Conservation (phyloP, 1,140 invertebrate species). For the Zaprionus capensis region DNA sequence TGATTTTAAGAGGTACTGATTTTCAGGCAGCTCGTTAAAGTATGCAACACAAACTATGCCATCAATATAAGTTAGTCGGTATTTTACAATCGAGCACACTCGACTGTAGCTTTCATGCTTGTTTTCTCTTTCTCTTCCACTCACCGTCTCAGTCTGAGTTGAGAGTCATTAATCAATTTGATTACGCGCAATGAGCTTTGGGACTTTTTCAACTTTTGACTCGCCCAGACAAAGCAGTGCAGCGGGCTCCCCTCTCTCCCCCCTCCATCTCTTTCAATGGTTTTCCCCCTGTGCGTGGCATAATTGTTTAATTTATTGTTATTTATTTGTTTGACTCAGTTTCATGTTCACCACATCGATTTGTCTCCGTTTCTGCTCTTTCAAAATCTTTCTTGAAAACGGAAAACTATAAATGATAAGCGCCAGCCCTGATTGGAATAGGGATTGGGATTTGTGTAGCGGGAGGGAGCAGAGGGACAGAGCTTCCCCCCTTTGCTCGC, state of each 20-base stretch:
- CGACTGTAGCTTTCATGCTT: too few relatives aligned
- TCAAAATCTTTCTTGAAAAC: conserved; percentile 57
- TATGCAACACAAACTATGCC: too few relatives aligned
- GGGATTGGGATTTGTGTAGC: too few relatives aligned
- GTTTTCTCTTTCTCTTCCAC: conserved; percentile 6
- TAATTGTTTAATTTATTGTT: conserved; percentile 83
- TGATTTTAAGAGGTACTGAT: too few relatives aligned
- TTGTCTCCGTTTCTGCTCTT: conserved; percentile 67
- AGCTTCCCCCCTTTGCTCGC: conserved; percentile 10
- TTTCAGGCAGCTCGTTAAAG: too few relatives aligned
- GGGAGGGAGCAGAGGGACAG: neutral
- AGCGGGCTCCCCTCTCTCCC: neutral
- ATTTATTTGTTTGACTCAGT: conserved; percentile 72
- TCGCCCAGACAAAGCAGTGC: conserved; percentile 17
- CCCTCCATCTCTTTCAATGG: neutral
- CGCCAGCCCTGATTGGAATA: conserved; percentile 19
- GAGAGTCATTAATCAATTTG: conserved; percentile 75
- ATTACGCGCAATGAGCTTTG: conserved; percentile 68
- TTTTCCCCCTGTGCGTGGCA: conserved; percentile 31
- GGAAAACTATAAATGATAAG: conserved; percentile 51
- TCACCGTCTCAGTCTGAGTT: neutral
- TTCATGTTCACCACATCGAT: conserved; percentile 44
- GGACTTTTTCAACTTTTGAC: conserved; percentile 43
- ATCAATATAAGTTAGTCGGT: too few relatives aligned
- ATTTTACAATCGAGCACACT: too few relatives aligned